Base-by-base conservation (phyloP, 1,140 invertebrate species). In the Pollicipes pollicipes region DNA sequence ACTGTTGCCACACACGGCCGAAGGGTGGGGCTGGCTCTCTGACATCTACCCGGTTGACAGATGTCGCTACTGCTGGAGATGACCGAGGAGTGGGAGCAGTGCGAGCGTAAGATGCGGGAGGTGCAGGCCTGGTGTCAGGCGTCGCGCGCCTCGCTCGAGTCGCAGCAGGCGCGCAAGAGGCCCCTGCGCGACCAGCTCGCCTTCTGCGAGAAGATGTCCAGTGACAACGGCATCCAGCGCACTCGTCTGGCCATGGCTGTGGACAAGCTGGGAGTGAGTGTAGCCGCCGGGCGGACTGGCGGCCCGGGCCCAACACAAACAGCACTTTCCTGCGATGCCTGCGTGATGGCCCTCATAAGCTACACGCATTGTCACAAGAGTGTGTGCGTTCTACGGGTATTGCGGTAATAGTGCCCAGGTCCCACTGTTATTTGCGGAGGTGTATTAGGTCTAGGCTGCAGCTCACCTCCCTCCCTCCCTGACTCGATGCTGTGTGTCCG, bases 21-120 rank as follows among this genome's bases (percentile, higher is more conserved):
- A n/a, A n/a, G n/a, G n/a, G n/a, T n/a, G n/a, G n/a, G n/a, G n/a
- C n/a, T n/a, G n/a, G n/a, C n/a, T n/a, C n/a, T n/a, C n/a, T n/a
- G n/a, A n/a, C n/a, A n/a, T n/a, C n/a, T n/a, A n/a, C n/a, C 72
- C 68, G 35, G 72, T 69, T 26, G 10, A 35, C 24, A 58, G 63
- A 75, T 76, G 73, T 74, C 90, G 32, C 80, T 93, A 72, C 83
- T 96, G 70, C 90, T 93, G 85, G 93, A 96, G 80, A 88, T 91
- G 37, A 88, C 88, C 63, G 92, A 95, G 79, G 93, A 95, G 82
- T 95, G 93, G 90, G 92, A 95, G 78, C 90, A 95, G 80, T 97
- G 92, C 80, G 93, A 97, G 79, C 89, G 86, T 78, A 96, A 97
- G 79, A 85, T 96, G 77, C 91, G 90, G 78, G 93, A 96, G 74